Percentiles rank a stretch among this genome's conserved stretches.
Conservation (phyloP, 2,113 vertebrate species). For the Pelobates fuscus region DNA sequence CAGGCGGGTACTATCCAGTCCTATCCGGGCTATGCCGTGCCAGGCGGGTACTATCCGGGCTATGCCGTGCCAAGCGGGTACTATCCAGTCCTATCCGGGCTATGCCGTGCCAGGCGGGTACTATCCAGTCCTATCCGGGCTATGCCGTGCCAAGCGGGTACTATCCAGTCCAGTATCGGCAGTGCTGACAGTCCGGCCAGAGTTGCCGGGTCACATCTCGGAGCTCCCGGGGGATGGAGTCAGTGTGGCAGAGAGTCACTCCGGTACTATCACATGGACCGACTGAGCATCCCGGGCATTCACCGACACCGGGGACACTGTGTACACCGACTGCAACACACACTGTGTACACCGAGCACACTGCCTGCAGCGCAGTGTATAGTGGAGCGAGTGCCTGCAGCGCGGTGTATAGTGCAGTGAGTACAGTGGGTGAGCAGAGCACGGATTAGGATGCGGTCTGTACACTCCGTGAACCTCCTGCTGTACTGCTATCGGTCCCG, state of each 20-base stretch:
- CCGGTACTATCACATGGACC: conserved; percentile 36
- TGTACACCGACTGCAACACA: background rate
- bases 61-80: background rate
- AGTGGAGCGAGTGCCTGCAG: no score
- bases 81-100: no score
- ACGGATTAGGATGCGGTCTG: no score
- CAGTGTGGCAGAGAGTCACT: background rate
- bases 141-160: background rate
- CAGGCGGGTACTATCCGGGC: background rate
- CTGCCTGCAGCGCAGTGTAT: no score
- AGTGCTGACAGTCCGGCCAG: background rate
- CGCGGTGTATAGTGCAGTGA: no score
- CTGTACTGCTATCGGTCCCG: no score
- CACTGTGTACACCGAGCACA: background rate
- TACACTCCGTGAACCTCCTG: no score
- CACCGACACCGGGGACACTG: conserved; percentile 16
- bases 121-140: no score
- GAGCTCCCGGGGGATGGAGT: background rate
- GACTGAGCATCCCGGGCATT: background rate
- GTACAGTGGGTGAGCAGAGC: no score
- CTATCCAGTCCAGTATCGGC: background rate
- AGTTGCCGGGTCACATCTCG: conserved; percentile 17
- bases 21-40: background rate
- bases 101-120: background rate
- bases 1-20: background rate